Base-by-base conservation (phyloP, 2,888 invertebrate genomes). In the Ypsolopha scabrella region DNA sequence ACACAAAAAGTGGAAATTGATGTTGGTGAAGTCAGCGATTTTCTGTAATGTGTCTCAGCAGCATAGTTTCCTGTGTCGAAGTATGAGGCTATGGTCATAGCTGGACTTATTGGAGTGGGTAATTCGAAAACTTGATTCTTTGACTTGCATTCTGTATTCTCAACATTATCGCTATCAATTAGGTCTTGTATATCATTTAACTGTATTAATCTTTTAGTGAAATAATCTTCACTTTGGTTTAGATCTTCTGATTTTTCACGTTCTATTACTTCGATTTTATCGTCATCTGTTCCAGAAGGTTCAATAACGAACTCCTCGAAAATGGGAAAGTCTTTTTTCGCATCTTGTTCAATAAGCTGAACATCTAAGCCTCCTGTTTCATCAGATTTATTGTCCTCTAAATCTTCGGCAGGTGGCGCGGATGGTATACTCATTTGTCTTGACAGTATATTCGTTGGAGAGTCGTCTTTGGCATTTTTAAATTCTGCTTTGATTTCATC, bases 11-110 rank as follows among this genome's bases (percentile, higher is more conserved):
- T 52, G 8, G 53, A 54, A 10, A 59, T 11, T 39, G 54, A 52
- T 6, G 67, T 52, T 0, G 74, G 69, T 9, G 74, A 72, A 2
- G 64, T 65, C 1, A 75, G 53, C 0, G 75, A 73, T 41, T 83
- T 83, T 50, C 62, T 71, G 43, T 75, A 82, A 57, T 85, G 77
- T 37, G 75, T 72, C 48, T 85, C 86, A 9, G 68, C 85, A 0
- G 86, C 85, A 56, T 78, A 85, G 52, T 86, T 85, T 1, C 86
- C 85, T 0, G 85, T 86, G 51, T 86, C 85, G 37, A 85, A 85
- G 57, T 85, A 86, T 1, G 86, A 86, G 6, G 80, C 75, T 59
- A 83, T 76, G 6, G 71, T 68, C 13, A 75, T 63, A 0, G 72
- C 67, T 13, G 75, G 74, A 51, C 67, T 73, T 2, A 59, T 60